phyloP scores from a whole-genome alignment of 2,113 vertebrate species.

The Trochalopteron elliotii region DNA sequence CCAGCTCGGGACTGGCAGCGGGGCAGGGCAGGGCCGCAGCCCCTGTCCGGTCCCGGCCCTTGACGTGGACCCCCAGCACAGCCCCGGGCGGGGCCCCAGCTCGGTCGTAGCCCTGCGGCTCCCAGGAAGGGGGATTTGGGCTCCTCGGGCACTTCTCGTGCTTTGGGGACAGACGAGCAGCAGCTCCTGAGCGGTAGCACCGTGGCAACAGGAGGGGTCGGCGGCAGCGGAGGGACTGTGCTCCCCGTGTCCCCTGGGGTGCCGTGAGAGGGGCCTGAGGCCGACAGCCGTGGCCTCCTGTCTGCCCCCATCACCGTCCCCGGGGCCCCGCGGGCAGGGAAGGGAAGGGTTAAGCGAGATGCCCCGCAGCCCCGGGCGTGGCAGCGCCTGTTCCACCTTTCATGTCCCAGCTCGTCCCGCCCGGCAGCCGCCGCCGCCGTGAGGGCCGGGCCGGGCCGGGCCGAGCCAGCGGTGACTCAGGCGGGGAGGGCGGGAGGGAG shows the following conservation, averaged over 20 bases:
- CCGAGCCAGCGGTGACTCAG: background rate
- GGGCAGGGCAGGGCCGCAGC: background rate
- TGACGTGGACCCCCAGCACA: background rate
- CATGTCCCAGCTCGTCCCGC: slow-evolving; percentile 31
- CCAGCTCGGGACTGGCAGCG: background rate
- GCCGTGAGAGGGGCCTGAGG: fast-evolving
- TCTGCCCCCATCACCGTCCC: background rate
- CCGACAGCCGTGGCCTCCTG: fast-evolving
- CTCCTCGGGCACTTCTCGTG: background rate
- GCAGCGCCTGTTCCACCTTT: slow-evolving; percentile 46
- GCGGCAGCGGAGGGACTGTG: background rate
- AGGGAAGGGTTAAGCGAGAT: slow-evolving; percentile 64
- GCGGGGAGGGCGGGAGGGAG: background rate
- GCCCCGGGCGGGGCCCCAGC: background rate
- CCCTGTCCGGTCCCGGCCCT: background rate
- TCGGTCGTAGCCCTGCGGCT: background rate
- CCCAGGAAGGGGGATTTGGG: background rate
- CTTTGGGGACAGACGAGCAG: background rate
- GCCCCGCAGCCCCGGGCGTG: slow-evolving; percentile 45
- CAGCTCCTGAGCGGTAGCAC: background rate
- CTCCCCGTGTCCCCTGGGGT: fast-evolving
- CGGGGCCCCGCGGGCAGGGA: background rate
- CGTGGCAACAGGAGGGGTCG: fast-evolving
- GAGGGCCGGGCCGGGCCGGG: background rate
- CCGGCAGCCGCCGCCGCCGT: background rate